Base-by-base conservation (phyloP, 2,888 invertebrate genomes). In the Clivina fossor region DNA sequence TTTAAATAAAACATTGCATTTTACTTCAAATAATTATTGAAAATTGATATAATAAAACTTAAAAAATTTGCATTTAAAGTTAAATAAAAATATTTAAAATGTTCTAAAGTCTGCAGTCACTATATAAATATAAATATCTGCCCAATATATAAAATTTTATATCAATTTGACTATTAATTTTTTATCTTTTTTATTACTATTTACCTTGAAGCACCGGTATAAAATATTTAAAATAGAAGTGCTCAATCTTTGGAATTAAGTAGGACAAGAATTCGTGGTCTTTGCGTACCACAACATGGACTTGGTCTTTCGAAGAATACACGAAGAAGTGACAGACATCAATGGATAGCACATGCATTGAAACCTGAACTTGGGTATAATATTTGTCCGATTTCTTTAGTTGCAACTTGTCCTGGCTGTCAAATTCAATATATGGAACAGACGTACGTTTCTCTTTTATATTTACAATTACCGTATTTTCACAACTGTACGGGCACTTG, bases 191-290 rank as follows among this genome's bases (percentile, higher is more conserved):
- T n/a, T n/a, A n/a, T n/a, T 32, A 40, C 8, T 16, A 40, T 9
- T 40, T 40, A 18, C 20, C n/a, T 19, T 40, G 8, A 7, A 40
- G 19, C 7, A 40, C 16, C 11, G 19, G 40, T 9, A 19, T 20
- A 19, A 40, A 40, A 40, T 40, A 40, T 5, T 40, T 4, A n/a
- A 40, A 40, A 40, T 40, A 40, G 19, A 40, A 40, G 19, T 40
- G 5, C 4, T 40, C 7, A 20, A 40, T 40, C 19, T 40, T 40
- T 18, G 20, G 40, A 40, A 40, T 40, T 40, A 40, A 19, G 7
- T 16, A 20, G 8, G 40, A 7, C 8, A 40, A 8, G n/a, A 40
- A 40, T n/a, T 40, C 20, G 16, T 40, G 20, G 8, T 40, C 40
- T 40, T 19, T 40, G 19, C 20, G 19, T 40, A 40, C 40, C 8